These are phyloP conservation scores for Elephantulus edwardii DNA, from an alignment of 2,113 vertebrate species.

Conservation along the genomic window DNA sequence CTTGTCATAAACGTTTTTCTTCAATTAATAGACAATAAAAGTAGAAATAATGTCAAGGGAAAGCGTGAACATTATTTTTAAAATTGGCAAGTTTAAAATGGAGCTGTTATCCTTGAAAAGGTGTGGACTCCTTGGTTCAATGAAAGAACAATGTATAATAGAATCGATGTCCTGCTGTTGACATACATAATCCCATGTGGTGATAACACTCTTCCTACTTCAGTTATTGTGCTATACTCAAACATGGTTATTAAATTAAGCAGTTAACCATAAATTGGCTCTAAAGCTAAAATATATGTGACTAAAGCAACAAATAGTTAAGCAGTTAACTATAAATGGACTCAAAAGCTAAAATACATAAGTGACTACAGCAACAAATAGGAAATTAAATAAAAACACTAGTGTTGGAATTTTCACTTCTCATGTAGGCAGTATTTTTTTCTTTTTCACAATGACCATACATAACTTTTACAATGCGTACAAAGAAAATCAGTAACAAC, in stretches of 20 bases:
- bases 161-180: neutral
- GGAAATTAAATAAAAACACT: neutral
- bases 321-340: neutral
- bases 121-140: neutral
- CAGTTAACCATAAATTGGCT: neutral
- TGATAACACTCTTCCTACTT: neutral
- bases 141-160: neutral
- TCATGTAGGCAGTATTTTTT: neutral
- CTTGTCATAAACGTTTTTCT: neutral
- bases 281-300: constrained; percentile 17
- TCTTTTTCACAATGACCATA: neutral
- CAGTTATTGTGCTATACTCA: neutral
- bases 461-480: neutral
- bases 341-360: constrained; percentile 29
- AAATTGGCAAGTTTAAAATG: neutral
- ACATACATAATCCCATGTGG: neutral
- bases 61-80: neutral
- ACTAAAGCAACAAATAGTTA: neutral
- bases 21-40: constrained; percentile 6
- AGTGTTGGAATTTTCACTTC: neutral
- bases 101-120: neutral
- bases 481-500: neutral
- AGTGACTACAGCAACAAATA: neutral
- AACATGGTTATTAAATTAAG: neutral
- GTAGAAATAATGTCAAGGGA: neutral